These are phyloP conservation scores for Troides helena DNA, from an alignment of 2,888 invertebrate genomes.

Conservation along the genomic window DNA sequence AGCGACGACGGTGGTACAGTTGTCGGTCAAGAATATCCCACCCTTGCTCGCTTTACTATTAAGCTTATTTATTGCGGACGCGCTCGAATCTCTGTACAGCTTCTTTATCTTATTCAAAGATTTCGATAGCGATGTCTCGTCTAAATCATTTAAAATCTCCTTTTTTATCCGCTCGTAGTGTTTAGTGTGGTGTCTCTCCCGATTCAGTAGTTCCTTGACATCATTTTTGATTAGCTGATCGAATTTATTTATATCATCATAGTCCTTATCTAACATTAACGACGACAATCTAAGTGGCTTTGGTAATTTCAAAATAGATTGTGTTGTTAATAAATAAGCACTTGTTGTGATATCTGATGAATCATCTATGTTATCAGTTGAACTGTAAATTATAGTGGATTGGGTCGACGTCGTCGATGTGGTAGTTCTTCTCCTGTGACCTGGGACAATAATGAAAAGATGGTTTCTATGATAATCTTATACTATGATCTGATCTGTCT, in stretches of 20 bases:
- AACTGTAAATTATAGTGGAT: constrained; percentile 53
- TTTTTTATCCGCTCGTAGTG: constrained; percentile 54
- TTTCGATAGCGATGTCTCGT: constrained; percentile 58
- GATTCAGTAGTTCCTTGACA: constrained; percentile 48
- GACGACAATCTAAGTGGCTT: constrained; percentile 64
- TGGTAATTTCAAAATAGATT: constrained; percentile 61
- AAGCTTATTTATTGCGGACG: constrained; percentile 67
- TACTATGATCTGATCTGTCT: no score
- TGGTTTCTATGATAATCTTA: no score
- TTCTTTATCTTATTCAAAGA: constrained; percentile 71
- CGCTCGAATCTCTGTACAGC: constrained; percentile 75
- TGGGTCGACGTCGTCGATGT: constrained; percentile 50
- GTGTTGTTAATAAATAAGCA: constrained; percentile 47
- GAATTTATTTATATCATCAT: constrained; percentile 65
- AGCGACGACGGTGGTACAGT: constrained; percentile 82
- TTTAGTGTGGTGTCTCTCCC: constrained; percentile 54
- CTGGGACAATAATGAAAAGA: constrained; percentile 39
- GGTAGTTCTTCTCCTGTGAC: constrained; percentile 76
- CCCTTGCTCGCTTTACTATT: constrained; percentile 60
- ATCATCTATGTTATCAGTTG: constrained; percentile 48
- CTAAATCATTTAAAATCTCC: constrained; percentile 60
- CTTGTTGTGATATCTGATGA: constrained; percentile 55
- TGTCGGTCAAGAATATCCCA: constrained; percentile 81
- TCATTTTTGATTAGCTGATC: constrained; percentile 62
- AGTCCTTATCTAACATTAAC: constrained; percentile 55